Evolutionary conservation across 1,140 invertebrate genomes (phyloP).

Genomic region (Melanaphis sacchari): DNA sequence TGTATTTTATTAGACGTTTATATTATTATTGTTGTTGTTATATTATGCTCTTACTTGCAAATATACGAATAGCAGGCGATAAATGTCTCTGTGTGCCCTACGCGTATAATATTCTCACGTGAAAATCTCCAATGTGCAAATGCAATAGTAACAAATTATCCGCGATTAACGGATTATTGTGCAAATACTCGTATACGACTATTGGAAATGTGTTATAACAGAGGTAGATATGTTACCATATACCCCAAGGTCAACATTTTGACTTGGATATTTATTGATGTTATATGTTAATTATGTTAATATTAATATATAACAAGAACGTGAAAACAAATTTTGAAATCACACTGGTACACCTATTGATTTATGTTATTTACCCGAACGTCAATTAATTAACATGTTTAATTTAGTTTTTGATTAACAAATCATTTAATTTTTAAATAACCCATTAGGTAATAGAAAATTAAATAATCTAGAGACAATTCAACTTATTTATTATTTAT

Average conservation of each 20-base stretch:
- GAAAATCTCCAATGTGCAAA: not conserved
- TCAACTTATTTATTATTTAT: not conserved
- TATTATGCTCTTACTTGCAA: not conserved
- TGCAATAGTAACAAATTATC: not conserved
- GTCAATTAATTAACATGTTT: not conserved
- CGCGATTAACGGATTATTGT: not conserved
- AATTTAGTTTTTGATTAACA: not conserved
- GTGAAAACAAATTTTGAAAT: not conserved
- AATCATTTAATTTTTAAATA: not conserved
- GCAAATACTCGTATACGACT: not conserved
- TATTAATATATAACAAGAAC: not conserved
- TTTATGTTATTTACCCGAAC: not conserved
- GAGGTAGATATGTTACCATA: not conserved
- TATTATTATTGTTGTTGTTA: not conserved
- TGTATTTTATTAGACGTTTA: not conserved
- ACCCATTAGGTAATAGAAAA: not conserved
- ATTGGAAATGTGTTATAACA: not conserved
- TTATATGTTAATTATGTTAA: not conserved
- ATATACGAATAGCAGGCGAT: not conserved
- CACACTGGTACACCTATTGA: not conserved
- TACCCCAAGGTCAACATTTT: not conserved
- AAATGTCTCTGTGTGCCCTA: not conserved
- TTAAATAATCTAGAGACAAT: not conserved
- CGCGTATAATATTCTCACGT: not conserved
- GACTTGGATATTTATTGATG: not conserved